Conservation (phyloP, 1,140 invertebrate genomes). For the Drosophila eugracilis region DNA sequence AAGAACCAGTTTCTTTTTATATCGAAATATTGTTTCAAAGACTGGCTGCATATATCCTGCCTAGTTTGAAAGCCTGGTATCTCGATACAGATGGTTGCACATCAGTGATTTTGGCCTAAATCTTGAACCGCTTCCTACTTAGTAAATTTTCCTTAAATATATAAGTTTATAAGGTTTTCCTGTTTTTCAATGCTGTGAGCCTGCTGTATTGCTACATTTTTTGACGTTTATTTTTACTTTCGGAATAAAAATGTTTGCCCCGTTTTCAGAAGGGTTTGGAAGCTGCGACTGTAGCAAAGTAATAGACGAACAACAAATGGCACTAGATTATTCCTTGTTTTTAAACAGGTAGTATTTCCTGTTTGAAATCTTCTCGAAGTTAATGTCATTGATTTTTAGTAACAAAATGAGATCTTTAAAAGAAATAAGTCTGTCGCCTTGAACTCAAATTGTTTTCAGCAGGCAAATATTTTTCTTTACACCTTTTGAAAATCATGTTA, state of each 20-base stretch:
- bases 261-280: too few relatives aligned
- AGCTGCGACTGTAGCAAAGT: conserved; percentile 3
- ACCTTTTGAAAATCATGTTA: background rate
- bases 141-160: background rate
- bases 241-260: background rate
- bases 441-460: background rate
- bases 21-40: background rate
- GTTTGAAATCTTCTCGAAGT: too few relatives aligned
- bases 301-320: conserved; percentile 2
- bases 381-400: too few relatives aligned
- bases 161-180: background rate
- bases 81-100: conserved; percentile 7
- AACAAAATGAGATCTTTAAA: too few relatives aligned
- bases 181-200: background rate
- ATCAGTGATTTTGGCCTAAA: conserved; percentile 6
- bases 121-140: background rate
- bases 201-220: conserved; percentile 4
- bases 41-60: background rate
- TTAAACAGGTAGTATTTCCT: too few relatives aligned
- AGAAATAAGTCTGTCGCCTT: too few relatives aligned
- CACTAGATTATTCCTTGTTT: background rate
- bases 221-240: background rate
- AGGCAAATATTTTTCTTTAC: background rate
- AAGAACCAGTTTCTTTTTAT: background rate
- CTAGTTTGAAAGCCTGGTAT: conserved; percentile 11